Base-by-base conservation (phyloP, 2,888 invertebrate genomes). In the Amphimallon solstitiale region DNA sequence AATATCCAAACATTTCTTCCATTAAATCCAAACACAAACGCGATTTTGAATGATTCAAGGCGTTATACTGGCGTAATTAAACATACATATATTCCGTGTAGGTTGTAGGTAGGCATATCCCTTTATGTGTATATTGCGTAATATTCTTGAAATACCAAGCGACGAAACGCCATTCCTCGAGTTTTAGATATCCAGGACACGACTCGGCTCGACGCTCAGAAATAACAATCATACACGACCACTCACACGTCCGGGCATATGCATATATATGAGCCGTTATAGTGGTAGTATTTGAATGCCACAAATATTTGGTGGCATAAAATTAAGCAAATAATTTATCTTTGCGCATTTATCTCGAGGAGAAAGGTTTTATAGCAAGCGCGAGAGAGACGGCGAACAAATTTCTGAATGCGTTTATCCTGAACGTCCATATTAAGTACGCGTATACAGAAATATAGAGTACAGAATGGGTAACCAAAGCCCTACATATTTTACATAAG, bases 281-380 rank as follows among this genome's bases (percentile, higher is more conserved):
- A 15, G 51, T 14, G 9, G 15, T 15, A 10, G 37, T 37, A 38
- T 52, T 15, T 52, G 52, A 52, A 52, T 52, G 37, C 52, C 52
- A 17, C 37, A 52, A 52, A 52, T 52, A 52, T 52, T 52, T 52
- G 52, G 52, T 15, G 37, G 37, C 10, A n/a, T 38, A 37, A 52
- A 52, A 52, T 52, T 52, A 37, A 52, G 17, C n/a, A 52, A 37
- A 52, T 52, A 52, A 52, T 38, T 37, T 52, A 37, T 52, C 52
- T 37, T 37, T 37, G 37, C 52, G 21, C 52, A 52, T 51, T 51
- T 51, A 51, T 38, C 52, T 17, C 19, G 52, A 19, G 35, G 37
- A 9, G 37, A 9, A 5, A 5, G 7, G 29, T 29, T 29, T 29
- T 29, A 29, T 29, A 1, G 6, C 29, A 29, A 2, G 29, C 1